Conservation (phyloP, 2,888 invertebrate genomes). For the Xestia sexstrigata region DNA sequence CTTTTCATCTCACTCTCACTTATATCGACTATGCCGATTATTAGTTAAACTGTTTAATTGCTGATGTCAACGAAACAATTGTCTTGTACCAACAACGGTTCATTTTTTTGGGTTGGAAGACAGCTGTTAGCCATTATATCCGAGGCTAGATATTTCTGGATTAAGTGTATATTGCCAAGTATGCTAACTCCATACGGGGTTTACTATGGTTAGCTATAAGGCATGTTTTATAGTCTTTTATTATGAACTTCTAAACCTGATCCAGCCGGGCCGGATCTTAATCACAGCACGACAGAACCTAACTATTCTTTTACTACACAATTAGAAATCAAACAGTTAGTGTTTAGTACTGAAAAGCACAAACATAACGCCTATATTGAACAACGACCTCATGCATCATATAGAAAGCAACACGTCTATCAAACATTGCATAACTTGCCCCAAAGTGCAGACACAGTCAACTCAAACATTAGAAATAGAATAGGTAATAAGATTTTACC, state of each 20-base stretch:
- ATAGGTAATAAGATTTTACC: conserved; percentile 78
- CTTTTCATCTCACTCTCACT: conserved; percentile 47
- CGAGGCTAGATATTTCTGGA: not conserved
- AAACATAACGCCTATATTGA: conserved; percentile 26
- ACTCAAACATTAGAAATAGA: not conserved
- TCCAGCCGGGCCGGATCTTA: not conserved
- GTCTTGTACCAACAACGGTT: conserved; percentile 51
- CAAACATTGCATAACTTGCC: conserved; percentile 13
- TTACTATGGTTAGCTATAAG: too few relatives aligned
- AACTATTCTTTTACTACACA: not conserved
- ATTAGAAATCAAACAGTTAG: conserved; percentile 31
- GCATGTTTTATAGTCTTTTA: too few relatives aligned
- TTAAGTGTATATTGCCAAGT: not conserved
- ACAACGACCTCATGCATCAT: conserved; percentile 30
- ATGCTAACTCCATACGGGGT: not conserved
- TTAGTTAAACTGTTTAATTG: conserved; percentile 76
- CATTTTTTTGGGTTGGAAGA: conserved; percentile 44
- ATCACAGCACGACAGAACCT: not conserved
- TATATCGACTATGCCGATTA: conserved; percentile 55
- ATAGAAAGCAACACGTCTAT: conserved; percentile 1
- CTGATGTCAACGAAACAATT: conserved; percentile 72
- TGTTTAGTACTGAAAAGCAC: conserved; percentile 34
- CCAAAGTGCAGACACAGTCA: conserved; percentile 14
- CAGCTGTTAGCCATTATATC: conserved; percentile 38
- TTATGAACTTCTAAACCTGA: not conserved